phyloP scores from a whole-genome alignment of 2,113 vertebrate genomes.

The Bagarius yarrelli region DNA sequence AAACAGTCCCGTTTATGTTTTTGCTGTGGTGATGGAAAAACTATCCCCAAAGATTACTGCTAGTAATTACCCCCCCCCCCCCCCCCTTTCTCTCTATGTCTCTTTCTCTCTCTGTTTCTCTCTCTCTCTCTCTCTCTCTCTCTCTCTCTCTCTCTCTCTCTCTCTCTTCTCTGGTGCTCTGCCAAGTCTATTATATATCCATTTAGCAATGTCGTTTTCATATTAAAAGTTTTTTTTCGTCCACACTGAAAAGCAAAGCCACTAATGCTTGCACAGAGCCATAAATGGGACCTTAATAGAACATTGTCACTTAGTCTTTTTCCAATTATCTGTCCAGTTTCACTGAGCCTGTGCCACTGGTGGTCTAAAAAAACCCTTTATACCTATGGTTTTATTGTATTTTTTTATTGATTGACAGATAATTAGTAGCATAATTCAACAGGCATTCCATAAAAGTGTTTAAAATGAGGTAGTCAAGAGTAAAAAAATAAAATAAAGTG shows the following conservation, averaged over 20 bases:
- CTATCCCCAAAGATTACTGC: conserved; percentile 18
- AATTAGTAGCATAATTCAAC: no score
- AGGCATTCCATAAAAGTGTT: no score
- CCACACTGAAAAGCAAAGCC: neutral
- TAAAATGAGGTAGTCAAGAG: no score
- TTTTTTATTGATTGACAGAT: no score
- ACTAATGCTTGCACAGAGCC: neutral
- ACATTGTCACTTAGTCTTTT: neutral
- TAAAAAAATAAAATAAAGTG: no score
- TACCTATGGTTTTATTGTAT: no score
- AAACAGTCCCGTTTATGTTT: neutral
- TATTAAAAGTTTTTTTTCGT: conserved; percentile 3
- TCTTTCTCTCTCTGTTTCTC: no score
- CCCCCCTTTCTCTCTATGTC: no score
- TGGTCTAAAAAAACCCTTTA: no score
- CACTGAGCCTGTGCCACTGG: neutral
- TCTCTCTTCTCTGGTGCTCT: neutral
- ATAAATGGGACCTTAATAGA: neutral
- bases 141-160: neutral
- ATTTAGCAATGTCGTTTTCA: conserved; percentile 8
- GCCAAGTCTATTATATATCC: neutral
- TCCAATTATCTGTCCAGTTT: neutral
- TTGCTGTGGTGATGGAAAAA: conserved; percentile 33
- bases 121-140: conserved; percentile 10
- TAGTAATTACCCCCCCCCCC: neutral